Conservation (phyloP, 2,888 invertebrate genomes). For the Drosophila ochracea region DNA sequence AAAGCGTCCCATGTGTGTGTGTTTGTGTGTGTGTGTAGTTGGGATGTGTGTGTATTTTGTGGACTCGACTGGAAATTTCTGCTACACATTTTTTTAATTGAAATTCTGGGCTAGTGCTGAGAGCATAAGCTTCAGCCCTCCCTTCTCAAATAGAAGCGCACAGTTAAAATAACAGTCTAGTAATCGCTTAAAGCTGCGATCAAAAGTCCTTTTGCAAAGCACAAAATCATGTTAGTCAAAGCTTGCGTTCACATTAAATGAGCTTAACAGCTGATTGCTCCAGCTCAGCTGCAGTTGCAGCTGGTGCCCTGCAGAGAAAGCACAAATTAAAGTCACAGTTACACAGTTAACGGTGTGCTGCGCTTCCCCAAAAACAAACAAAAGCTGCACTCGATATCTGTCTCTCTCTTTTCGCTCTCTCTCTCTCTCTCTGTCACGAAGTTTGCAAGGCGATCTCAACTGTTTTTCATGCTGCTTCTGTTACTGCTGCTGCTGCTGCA, state of each 20-base stretch:
- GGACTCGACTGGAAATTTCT: slow-evolving; percentile 75
- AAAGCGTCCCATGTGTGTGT: slow-evolving; percentile 44
- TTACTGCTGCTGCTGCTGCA: slow-evolving; percentile 24
- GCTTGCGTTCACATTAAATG: slow-evolving; percentile 9
- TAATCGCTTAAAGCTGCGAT: background rate
- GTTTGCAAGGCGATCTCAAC: slow-evolving; percentile 42
- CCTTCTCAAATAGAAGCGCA: slow-evolving; percentile 2
- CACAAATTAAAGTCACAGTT: slow-evolving; percentile 30
- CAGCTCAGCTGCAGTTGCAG: slow-evolving; percentile 26
- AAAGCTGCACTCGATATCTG: slow-evolving; percentile 31
- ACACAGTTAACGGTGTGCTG: slow-evolving; percentile 46
- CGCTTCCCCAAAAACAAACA: slow-evolving; percentile 29
- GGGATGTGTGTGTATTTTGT: slow-evolving; percentile 40
- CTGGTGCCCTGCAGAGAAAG: slow-evolving; percentile 49
- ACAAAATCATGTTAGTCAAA: background rate
- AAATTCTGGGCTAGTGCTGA: slow-evolving; percentile 56
- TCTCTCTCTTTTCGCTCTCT: slow-evolving; percentile 15
- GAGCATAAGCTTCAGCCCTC: slow-evolving; percentile 9
- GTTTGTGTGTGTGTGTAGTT: slow-evolving; percentile 30
- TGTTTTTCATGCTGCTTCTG: slow-evolving; percentile 21
- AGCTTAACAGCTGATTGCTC: slow-evolving; percentile 41
- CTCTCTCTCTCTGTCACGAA: slow-evolving; percentile 51
- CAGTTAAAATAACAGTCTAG: slow-evolving; percentile 16
- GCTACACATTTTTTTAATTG: slow-evolving; percentile 68
- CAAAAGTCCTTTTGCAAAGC: slow-evolving; percentile 18